Evolutionary conservation across 2,888 invertebrate genomes (phyloP).

Genomic region (Pelosia muscerda): DNA sequence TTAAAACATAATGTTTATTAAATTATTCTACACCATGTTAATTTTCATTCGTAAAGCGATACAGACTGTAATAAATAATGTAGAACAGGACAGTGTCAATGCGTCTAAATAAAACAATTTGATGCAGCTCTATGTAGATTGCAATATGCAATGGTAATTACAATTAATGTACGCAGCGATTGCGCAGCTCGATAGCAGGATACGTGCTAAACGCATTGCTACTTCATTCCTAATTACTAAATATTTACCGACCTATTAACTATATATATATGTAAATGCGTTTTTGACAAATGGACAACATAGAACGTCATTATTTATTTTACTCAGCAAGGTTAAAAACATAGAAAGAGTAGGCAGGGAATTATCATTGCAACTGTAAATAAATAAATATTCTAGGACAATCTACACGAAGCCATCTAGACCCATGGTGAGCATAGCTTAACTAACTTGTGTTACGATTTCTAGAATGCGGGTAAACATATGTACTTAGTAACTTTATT

Average conservation of each 20-base stretch:
- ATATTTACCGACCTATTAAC: not conserved
- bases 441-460: too few relatives aligned
- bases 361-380: too few relatives aligned
- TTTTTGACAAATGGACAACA: not conserved
- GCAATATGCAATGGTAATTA: constrained; percentile 47
- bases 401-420: too few relatives aligned
- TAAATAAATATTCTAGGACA: too few relatives aligned
- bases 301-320: not conserved
- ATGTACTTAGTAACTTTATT: too few relatives aligned
- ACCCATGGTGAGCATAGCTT: too few relatives aligned
- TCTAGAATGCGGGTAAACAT: too few relatives aligned
- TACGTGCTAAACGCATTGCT: constrained; percentile 47
- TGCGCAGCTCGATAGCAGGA: constrained; percentile 51
- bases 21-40: not conserved
- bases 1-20: not conserved
- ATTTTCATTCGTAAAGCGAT: not conserved
- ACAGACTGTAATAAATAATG: constrained; percentile 5
- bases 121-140: constrained; percentile 43
- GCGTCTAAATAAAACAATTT: constrained; percentile 18
- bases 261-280: not conserved
- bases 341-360: too few relatives aligned
- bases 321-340: too few relatives aligned
- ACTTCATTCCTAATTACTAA: constrained; percentile 39
- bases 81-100: constrained; percentile 20
- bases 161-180: constrained; percentile 51